phyloP scores from a whole-genome alignment of 2,797 vertebrate genomes.

The Serranus cabrilla region DNA sequence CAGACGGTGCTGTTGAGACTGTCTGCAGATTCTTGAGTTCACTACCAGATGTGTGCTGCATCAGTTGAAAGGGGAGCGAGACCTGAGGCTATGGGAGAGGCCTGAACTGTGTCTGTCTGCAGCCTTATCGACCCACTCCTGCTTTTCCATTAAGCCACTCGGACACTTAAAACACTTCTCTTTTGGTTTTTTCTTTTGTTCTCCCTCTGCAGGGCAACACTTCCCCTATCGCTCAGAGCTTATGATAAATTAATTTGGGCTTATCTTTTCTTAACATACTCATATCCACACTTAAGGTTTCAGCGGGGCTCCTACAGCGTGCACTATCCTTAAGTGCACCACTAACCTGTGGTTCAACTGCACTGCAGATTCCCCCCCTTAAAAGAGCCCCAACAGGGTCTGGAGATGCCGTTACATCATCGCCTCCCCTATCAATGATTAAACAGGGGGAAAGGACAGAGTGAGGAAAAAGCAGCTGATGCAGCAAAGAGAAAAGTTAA shows the following conservation, averaged over 20 bases:
- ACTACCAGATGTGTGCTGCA: constrained; percentile 59
- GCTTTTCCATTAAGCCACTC: constrained; percentile 72
- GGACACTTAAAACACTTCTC: constrained; percentile 44
- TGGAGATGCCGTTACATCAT: constrained; percentile 44
- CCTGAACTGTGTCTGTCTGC: constrained; percentile 59
- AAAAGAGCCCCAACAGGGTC: constrained; percentile 37
- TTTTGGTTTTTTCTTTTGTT: constrained; percentile 25
- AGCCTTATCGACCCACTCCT: constrained; percentile 76
- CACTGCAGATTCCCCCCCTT: constrained; percentile 45
- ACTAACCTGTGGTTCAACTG: constrained; percentile 26
- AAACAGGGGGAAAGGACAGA: constrained; percentile 20
- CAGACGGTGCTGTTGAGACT: constrained; percentile 44
- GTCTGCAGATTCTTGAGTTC: constrained; percentile 58
- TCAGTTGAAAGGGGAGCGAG: constrained; percentile 40
- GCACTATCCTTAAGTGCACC: constrained; percentile 56
- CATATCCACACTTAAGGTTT: constrained; percentile 32
- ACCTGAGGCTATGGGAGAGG: constrained; percentile 44
- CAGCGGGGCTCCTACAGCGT: background rate
- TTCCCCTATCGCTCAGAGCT: constrained; percentile 20
- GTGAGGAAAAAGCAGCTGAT: constrained; percentile 25
- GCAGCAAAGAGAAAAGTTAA: constrained; percentile 25
- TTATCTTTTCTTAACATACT: constrained; percentile 36
- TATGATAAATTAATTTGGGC: constrained; percentile 45
- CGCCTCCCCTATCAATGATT: constrained; percentile 59
- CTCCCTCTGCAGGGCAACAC: constrained; percentile 3